These are phyloP conservation scores for Tachystola acroxantha DNA, from an alignment of 2,888 invertebrate species.

Conservation along the genomic window DNA sequence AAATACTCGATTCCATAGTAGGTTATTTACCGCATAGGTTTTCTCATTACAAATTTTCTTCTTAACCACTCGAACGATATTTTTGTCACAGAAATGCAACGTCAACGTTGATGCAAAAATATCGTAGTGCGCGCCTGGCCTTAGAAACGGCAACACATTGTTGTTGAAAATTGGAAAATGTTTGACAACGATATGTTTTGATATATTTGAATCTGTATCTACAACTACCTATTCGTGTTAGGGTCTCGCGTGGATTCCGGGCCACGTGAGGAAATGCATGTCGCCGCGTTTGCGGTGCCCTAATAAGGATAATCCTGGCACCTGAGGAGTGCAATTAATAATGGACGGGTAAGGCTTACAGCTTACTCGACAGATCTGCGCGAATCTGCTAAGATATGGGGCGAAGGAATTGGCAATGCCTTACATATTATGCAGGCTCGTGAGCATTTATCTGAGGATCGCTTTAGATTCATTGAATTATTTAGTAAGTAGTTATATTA, in stretches of 20 bases:
- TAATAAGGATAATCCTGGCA: slow-evolving; percentile 72
- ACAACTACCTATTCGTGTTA: too few relatives aligned
- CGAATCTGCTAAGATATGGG: slow-evolving; percentile 22
- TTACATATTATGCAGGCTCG: neutral
- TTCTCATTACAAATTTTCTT: too few relatives aligned
- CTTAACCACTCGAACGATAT: too few relatives aligned
- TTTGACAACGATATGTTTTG: too few relatives aligned
- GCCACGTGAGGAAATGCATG: slow-evolving; percentile 46
- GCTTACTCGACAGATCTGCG: slow-evolving; percentile 37
- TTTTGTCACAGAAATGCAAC: too few relatives aligned
- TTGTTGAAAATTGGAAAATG: too few relatives aligned
- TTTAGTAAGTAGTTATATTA: neutral
- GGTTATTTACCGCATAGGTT: too few relatives aligned
- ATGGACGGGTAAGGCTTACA: slow-evolving; percentile 41
- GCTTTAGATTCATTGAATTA: neutral
- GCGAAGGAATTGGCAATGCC: neutral
- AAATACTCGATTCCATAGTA: too few relatives aligned
- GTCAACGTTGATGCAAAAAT: too few relatives aligned
- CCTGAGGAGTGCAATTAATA: slow-evolving; percentile 75
- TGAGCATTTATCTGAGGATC: neutral
- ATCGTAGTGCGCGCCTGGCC: too few relatives aligned
- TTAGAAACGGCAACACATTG: too few relatives aligned
- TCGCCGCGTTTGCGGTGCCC: slow-evolving; percentile 53
- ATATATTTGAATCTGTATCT: too few relatives aligned
- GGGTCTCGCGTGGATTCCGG: slow-evolving; percentile 6